Percentiles rank a stretch among this genome's conserved stretches.
Conservation (phyloP, 2,888 invertebrate species). For the Euphydryas editha region DNA sequence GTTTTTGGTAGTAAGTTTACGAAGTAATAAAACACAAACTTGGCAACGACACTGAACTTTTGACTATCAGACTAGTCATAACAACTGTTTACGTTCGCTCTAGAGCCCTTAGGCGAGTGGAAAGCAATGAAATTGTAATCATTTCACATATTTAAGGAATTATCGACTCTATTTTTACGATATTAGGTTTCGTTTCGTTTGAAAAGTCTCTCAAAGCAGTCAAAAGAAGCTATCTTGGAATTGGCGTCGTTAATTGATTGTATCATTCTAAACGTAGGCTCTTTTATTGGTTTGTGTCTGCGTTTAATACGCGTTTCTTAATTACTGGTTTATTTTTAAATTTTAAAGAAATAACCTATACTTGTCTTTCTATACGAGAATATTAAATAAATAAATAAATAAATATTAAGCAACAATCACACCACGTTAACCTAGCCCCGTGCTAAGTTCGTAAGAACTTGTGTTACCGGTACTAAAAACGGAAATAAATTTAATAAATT, state of each 20-base stretch:
- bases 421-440: no score
- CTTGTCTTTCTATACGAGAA: no score
- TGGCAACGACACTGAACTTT: conserved; percentile 20
- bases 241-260: conserved; percentile 28
- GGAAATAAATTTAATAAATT: no score
- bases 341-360: background rate
- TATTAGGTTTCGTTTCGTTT: conserved; percentile 10
- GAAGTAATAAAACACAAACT: conserved; percentile 27
- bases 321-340: background rate
- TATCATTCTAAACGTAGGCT: conserved; percentile 19
- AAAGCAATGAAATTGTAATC: conserved; percentile 29
- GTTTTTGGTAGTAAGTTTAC: conserved; percentile 15
- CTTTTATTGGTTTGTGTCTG: conserved; percentile 11
- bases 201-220: background rate
- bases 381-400: no score
- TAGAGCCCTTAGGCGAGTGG: conserved; percentile 16
- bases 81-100: conserved; percentile 27
- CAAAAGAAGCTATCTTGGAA: conserved; percentile 25
- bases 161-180: background rate
- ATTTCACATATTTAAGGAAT: conserved; percentile 3
- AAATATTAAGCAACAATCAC: no score
- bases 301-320: background rate
- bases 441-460: no score
- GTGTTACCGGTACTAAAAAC: no score
- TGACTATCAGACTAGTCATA: conserved; percentile 27